Conservation (phyloP, 2,113 vertebrate genomes). For the Oceanites oceanicus region DNA sequence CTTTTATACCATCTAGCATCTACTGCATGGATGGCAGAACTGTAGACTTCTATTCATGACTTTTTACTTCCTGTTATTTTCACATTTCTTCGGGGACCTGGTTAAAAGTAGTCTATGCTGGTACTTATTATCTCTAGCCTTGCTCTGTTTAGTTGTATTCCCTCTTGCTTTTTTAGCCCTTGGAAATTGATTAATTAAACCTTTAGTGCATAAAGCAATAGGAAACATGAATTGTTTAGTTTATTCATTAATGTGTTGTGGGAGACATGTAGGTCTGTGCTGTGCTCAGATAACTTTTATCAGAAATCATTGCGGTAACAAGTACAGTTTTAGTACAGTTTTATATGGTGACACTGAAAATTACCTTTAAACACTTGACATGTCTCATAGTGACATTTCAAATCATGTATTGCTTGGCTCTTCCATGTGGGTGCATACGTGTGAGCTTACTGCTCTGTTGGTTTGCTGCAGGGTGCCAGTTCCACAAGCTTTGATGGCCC, state of each 20-base stretch:
- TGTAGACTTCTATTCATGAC: neutral
- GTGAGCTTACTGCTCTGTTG: neutral
- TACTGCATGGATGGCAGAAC: neutral
- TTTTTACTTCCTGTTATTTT: slow-evolving; percentile 47
- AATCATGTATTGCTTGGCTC: neutral
- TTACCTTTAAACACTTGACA: neutral
- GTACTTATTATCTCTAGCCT: neutral
- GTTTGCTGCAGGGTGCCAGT: neutral
- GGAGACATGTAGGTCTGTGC: neutral
- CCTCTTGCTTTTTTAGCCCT: slow-evolving; percentile 31
- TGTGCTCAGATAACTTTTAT: neutral
- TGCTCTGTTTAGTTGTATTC: slow-evolving; percentile 31
- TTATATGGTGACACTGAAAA: neutral
- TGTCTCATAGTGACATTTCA: neutral
- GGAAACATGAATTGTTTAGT: neutral
- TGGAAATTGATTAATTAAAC: slow-evolving; percentile 53
- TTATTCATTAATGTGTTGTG: slow-evolving; percentile 16
- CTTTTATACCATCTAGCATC: neutral
- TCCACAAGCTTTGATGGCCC: neutral
- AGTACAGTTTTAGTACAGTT: neutral
- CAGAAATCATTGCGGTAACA: neutral
- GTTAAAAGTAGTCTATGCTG: slow-evolving; percentile 35
- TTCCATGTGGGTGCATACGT: neutral
- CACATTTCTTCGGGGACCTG: slow-evolving; percentile 6
- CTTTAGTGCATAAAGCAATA: neutral